These are phyloP conservation scores for Upupa epops DNA, from an alignment of 2,113 vertebrate genomes.

Conservation along the genomic window DNA sequence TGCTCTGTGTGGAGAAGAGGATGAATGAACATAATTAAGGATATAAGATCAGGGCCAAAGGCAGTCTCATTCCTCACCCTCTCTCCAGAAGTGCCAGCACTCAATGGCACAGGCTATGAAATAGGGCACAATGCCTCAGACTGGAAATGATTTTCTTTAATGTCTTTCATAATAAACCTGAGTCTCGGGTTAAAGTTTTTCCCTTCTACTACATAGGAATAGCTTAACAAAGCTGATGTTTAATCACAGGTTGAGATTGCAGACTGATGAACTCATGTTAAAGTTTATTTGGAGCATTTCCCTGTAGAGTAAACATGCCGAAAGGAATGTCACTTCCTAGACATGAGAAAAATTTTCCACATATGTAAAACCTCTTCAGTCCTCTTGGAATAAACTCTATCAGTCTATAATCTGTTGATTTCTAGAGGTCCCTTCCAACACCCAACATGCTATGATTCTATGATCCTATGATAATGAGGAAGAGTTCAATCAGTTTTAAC, in stretches of 20 bases:
- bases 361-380: neutral
- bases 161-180: neutral
- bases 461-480: neutral
- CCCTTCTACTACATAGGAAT: neutral
- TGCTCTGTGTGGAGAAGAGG: rapidly evolving
- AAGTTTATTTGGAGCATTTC: neutral
- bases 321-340: neutral
- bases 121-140: neutral
- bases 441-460: too few species aligned
- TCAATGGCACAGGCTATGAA: neutral
- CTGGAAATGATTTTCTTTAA: neutral
- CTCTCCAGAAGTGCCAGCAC: neutral
- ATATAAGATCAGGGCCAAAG: neutral
- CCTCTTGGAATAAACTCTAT: neutral
- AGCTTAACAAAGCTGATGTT: neutral
- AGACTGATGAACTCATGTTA: rapidly evolving
- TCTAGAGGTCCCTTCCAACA: too few species aligned
- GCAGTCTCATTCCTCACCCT: neutral
- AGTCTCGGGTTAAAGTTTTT: neutral
- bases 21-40: neutral
- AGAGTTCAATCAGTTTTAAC: neutral
- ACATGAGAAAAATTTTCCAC: neutral
- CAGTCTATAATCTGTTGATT: too few species aligned
- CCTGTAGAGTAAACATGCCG: neutral
- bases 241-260: neutral